phyloP scores from a whole-genome alignment of 2,888 invertebrate genomes.

The Dyspetes luteomarginatus region DNA sequence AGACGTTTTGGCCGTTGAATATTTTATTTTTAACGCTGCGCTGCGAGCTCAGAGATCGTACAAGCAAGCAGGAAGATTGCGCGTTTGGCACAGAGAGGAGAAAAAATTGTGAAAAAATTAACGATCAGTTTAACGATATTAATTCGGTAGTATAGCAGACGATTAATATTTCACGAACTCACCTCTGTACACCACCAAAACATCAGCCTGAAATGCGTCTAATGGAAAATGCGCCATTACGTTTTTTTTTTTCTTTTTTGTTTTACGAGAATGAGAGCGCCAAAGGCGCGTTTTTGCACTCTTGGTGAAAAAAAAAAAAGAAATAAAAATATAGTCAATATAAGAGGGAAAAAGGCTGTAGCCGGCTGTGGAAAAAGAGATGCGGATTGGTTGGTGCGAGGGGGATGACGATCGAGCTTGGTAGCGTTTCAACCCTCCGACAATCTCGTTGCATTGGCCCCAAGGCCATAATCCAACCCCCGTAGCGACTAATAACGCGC shows the following conservation, averaged over 20 bases:
- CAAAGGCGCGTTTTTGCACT: slow-evolving; percentile 55
- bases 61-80: no score
- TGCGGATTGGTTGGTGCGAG: slow-evolving; percentile 60
- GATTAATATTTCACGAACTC: slow-evolving; percentile 76
- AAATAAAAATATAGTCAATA: slow-evolving; percentile 18
- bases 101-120: slow-evolving; percentile 36
- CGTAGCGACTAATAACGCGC: slow-evolving; percentile 66
- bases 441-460: slow-evolving; percentile 63
- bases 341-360: slow-evolving; percentile 7
- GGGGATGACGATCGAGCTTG: slow-evolving; percentile 52
- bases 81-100: neutral
- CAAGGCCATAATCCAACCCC: slow-evolving; percentile 60
- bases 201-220: slow-evolving; percentile 41
- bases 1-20: no score
- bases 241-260: slow-evolving; percentile 29
- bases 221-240: slow-evolving; percentile 76
- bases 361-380: neutral
- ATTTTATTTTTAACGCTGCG: no score
- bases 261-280: slow-evolving; percentile 34
- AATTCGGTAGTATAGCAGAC: slow-evolving; percentile 72
- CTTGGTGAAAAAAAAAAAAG: slow-evolving; percentile 38
- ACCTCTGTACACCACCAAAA: slow-evolving; percentile 49
- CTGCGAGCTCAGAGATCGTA: no score
- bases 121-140: slow-evolving; percentile 75
- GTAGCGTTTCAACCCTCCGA: slow-evolving; percentile 53